A percentile compares a stretch with the other conserved stretches of the same genome.
Evolutionary conservation across 2,888 invertebrate genomes (phyloP).

Genomic region (Isotomurus palustris): DNA sequence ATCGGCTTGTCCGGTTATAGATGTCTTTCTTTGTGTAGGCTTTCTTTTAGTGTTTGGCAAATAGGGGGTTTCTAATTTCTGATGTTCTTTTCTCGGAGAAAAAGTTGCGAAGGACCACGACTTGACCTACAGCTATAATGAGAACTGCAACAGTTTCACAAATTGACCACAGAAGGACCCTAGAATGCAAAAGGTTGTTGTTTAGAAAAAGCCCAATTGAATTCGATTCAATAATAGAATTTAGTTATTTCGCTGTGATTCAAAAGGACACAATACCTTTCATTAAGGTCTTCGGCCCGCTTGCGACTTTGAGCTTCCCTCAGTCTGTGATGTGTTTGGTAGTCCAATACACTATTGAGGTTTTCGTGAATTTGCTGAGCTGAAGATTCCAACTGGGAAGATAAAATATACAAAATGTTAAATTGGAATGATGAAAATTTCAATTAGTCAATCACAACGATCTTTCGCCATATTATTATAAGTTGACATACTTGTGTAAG

Average conservation of each 20-base stretch:
- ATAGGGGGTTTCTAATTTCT: conserved; percentile 48
- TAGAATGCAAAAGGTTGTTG: conserved; percentile 12
- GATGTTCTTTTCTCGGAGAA: conserved; percentile 69
- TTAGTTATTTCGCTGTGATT: background rate
- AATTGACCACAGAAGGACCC: conserved; percentile 89
- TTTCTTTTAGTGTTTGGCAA: conserved; percentile 24
- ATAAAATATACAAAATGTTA: conserved; percentile 12
- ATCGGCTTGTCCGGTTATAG: no score
- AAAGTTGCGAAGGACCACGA: conserved; percentile 84
- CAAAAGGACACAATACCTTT: conserved; percentile 51
- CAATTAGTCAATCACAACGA: conserved; percentile 55
- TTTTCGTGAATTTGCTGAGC: conserved; percentile 85
- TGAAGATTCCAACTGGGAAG: conserved; percentile 82
- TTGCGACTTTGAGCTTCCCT: conserved; percentile 92
- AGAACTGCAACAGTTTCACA: conserved; percentile 81
- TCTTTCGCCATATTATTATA: background rate
- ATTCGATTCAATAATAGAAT: background rate
- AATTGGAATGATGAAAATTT: conserved; percentile 12
- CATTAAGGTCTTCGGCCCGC: conserved; percentile 93
- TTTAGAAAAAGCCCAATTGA: background rate
- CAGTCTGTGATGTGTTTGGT: conserved; percentile 93
- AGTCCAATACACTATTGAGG: conserved; percentile 81
- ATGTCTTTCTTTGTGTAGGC: no score
- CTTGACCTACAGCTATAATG: conserved; percentile 82
- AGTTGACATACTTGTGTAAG: conserved; percentile 70